phyloP scores from a whole-genome alignment of 2,113 vertebrate species.

The Lagopus muta region DNA sequence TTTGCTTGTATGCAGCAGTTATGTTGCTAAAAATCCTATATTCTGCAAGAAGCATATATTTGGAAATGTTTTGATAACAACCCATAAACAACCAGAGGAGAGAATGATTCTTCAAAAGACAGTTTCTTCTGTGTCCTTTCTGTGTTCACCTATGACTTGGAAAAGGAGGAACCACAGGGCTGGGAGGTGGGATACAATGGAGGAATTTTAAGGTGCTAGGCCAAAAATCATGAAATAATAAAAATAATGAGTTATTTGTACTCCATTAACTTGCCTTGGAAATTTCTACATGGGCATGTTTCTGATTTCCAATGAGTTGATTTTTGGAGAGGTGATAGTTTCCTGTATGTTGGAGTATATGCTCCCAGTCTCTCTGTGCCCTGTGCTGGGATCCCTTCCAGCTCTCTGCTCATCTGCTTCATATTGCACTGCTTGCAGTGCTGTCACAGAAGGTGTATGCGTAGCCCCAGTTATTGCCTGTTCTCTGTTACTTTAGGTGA shows the following conservation, averaged over 20 bases:
- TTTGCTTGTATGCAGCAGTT: neutral
- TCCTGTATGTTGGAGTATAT: neutral
- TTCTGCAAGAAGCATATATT: neutral
- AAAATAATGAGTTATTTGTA: neutral
- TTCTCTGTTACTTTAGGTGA: neutral
- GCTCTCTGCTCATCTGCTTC: neutral
- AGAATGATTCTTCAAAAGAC: neutral
- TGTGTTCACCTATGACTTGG: neutral
- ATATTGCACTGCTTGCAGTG: neutral
- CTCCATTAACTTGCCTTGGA: neutral
- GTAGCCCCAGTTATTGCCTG: neutral
- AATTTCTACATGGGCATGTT: neutral
- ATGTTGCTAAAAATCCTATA: neutral
- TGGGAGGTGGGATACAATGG: neutral
- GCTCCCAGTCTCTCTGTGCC: neutral
- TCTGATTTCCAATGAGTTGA: neutral
- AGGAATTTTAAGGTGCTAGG: neutral
- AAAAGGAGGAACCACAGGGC: accelerated
- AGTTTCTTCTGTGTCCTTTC: neutral
- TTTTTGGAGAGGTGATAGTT: neutral
- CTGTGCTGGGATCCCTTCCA: neutral
- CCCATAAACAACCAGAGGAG: neutral
- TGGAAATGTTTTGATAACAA: neutral
- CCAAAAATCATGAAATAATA: neutral
- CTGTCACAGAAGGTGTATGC: neutral